Conservation (phyloP, 1,140 invertebrate genomes). For the Pseudomyrmex gracilis region DNA sequence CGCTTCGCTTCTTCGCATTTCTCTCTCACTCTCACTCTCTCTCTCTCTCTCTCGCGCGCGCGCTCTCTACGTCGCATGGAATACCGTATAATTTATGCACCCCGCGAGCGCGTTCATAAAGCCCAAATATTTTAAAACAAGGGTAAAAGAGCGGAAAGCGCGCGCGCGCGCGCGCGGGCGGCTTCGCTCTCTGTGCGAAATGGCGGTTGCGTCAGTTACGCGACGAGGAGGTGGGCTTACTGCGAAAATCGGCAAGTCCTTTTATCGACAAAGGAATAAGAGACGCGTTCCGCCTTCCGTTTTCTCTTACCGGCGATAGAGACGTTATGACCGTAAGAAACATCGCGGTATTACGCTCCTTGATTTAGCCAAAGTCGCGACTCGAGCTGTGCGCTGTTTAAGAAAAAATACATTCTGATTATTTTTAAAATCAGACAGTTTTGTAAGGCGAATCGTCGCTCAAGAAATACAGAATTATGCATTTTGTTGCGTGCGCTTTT, state of each 20-base stretch:
- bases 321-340: background rate
- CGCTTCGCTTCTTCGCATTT: conserved; percentile 52
- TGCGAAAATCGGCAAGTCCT: conserved; percentile 64
- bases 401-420: conserved; percentile 9
- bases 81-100: conserved; percentile 81
- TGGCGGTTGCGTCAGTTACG: conserved; percentile 69
- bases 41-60: background rate
- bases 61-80: conserved; percentile 64
- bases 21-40: conserved; percentile 37
- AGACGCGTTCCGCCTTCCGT: conserved; percentile 29
- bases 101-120: conserved; percentile 79
- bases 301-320: conserved; percentile 7
- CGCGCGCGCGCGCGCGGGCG: conserved; percentile 65
- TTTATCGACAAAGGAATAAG: conserved; percentile 66
- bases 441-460: background rate
- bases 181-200: conserved; percentile 59
- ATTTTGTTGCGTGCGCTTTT: background rate
- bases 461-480: background rate
- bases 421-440: background rate
- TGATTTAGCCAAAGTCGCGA: conserved; percentile 10
- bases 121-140: conserved; percentile 82
- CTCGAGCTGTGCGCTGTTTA: background rate
- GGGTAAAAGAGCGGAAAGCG: conserved; percentile 78
- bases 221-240: conserved; percentile 66
- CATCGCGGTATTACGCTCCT: conserved; percentile 4